Evolutionary conservation across 1,140 invertebrate species (phyloP).

Genomic region (Pinna nobilis): DNA sequence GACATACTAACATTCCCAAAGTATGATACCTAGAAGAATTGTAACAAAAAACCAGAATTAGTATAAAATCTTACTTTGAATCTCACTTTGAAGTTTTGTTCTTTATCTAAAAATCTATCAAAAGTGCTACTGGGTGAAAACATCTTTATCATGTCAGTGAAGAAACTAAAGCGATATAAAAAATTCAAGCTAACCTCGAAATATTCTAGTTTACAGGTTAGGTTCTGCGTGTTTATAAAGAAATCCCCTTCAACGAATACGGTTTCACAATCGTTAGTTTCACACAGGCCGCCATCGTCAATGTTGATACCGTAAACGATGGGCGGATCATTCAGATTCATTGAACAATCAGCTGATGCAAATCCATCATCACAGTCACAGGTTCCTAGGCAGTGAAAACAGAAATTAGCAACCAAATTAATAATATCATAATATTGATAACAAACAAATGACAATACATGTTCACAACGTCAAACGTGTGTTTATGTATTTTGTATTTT

Average conservation of each 20-base stretch:
- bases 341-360: conserved; percentile 39
- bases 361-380: conserved; percentile 32
- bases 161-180: not conserved
- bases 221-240: conserved; percentile 1
- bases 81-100: too few relatives aligned
- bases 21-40: too few relatives aligned
- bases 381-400: conserved; percentile 21
- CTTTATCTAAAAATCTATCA: too few relatives aligned
- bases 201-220: not conserved
- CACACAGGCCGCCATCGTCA: conserved; percentile 35
- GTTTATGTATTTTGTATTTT: too few relatives aligned
- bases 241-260: conserved; percentile 20
- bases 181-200: conserved; percentile 5
- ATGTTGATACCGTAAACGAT: conserved; percentile 16
- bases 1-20: too few relatives aligned
- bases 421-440: not conserved
- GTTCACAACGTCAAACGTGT: too few relatives aligned
- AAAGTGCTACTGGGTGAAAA: too few relatives aligned
- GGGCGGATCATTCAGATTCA: conserved; percentile 34
- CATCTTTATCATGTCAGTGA: too few relatives aligned
- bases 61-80: too few relatives aligned
- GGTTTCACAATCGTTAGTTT: conserved; percentile 2
- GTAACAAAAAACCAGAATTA: too few relatives aligned
- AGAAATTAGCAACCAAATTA: not conserved
- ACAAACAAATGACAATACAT: not conserved